Evolutionary conservation across 2,888 invertebrate genomes (phyloP).

Genomic region (Drosophila parthenogenetica): DNA sequence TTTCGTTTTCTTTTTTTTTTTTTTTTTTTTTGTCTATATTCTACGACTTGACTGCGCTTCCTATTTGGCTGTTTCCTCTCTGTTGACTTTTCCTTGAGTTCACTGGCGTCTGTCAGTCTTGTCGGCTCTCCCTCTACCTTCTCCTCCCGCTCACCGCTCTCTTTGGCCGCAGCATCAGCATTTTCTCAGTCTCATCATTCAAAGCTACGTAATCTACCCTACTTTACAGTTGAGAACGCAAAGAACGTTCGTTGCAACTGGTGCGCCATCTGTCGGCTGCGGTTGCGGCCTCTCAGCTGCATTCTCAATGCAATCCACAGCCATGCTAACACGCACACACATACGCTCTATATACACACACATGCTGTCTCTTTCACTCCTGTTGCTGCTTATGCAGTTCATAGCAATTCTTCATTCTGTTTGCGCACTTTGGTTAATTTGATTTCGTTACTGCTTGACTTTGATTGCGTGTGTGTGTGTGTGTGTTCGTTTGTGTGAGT

Average conservation of each 20-base stretch:
- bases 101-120: conserved; percentile 46
- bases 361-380: conserved; percentile 15
- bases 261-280: conserved; percentile 57
- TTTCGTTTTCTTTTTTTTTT: conserved; percentile 14
- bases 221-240: conserved; percentile 74
- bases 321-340: neutral
- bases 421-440: conserved; percentile 78
- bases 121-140: neutral
- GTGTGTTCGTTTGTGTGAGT: conserved; percentile 9
- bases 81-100: conserved; percentile 65
- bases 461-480: conserved; percentile 29
- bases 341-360: neutral
- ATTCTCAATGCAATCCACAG: conserved; percentile 41
- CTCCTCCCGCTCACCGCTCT: neutral
- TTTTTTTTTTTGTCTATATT: conserved; percentile 55
- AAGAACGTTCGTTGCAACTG: conserved; percentile 26
- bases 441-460: conserved; percentile 51
- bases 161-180: conserved; percentile 22
- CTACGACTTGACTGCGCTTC: conserved; percentile 40
- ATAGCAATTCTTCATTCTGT: conserved; percentile 55
- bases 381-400: neutral
- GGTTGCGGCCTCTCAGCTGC: conserved; percentile 56
- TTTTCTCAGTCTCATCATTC: conserved; percentile 52
- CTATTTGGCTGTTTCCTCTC: conserved; percentile 61
- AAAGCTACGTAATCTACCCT: conserved; percentile 73